Evolutionary conservation across 1,140 invertebrate species (phyloP).

Genomic region (Ceratina japonica): DNA sequence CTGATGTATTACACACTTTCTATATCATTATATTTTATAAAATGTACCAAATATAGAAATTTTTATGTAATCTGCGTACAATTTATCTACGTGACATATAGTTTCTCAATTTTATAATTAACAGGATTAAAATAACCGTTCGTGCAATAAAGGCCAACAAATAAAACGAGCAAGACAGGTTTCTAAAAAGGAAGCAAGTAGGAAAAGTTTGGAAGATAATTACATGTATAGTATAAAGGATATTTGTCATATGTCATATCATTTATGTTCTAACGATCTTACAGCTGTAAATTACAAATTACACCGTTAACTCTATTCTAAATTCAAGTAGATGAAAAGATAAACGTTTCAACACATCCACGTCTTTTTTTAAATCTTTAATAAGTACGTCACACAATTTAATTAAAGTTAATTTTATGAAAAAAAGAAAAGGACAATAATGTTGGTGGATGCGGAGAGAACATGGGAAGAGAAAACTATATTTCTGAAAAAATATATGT

Average conservation of each 20-base stretch:
- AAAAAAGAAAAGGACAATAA: background rate
- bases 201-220: constrained; percentile 30
- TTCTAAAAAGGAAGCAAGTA: background rate
- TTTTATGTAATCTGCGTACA: background rate
- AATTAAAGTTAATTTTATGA: constrained; percentile 9
- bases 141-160: background rate
- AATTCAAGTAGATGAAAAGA: constrained; percentile 28
- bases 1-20: background rate
- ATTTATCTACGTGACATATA: background rate
- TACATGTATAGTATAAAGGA: constrained; percentile 13
- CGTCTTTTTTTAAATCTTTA: background rate
- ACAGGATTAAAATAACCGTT: background rate
- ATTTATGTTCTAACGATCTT: constrained; percentile 48
- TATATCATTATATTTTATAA: constrained; percentile 17
- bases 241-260: constrained; percentile 8
- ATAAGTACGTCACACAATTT: constrained; percentile 16
- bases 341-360: constrained; percentile 10
- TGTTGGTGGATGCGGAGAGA: background rate
- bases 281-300: constrained; percentile 56
- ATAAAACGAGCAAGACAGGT: background rate
- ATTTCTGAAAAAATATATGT: background rate
- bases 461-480: background rate
- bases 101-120: background rate
- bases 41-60: constrained; percentile 28
- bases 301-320: constrained; percentile 48